Percentiles rank a stretch among this genome's conserved stretches.
Conservation (phyloP, 1,140 invertebrate species). For the Holotrichia oblita region DNA sequence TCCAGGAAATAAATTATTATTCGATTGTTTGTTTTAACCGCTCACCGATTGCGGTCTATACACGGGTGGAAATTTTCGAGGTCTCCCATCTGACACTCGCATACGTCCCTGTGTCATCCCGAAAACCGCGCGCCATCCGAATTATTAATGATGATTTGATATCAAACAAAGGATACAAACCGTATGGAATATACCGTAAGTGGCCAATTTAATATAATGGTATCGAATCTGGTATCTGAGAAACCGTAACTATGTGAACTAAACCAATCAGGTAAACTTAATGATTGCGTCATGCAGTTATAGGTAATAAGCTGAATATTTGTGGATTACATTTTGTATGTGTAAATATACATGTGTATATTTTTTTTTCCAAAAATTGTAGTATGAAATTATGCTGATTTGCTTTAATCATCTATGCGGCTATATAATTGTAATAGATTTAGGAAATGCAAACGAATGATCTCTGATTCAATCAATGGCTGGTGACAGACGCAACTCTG, state of each 20-base stretch:
- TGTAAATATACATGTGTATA: too few relatives aligned
- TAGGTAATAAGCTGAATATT: not conserved
- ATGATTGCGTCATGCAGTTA: not conserved
- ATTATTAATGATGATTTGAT: conserved; percentile 22
- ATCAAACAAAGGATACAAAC: not conserved
- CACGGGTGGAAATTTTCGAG: not conserved
- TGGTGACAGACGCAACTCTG: too few relatives aligned
- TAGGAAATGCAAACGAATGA: too few relatives aligned
- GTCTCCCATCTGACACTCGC: not conserved
- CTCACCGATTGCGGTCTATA: conserved; percentile 2
- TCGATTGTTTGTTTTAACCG: conserved; percentile 27
- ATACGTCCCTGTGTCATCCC: not conserved
- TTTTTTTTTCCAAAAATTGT: too few relatives aligned
- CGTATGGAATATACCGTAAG: not conserved
- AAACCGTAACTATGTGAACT: conserved; percentile 12
- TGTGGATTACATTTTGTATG: too few relatives aligned
- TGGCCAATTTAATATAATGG: conserved; percentile 13
- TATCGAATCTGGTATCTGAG: not conserved
- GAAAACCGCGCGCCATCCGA: conserved; percentile 19
- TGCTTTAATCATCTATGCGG: too few relatives aligned
- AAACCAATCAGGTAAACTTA: not conserved
- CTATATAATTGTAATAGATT: too few relatives aligned
- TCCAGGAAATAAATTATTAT: conserved; percentile 27
- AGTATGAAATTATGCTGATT: too few relatives aligned
- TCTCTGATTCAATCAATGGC: too few relatives aligned